phyloP scores from a whole-genome alignment of 2,888 invertebrate genomes.

The Proisotoma minuta region DNA sequence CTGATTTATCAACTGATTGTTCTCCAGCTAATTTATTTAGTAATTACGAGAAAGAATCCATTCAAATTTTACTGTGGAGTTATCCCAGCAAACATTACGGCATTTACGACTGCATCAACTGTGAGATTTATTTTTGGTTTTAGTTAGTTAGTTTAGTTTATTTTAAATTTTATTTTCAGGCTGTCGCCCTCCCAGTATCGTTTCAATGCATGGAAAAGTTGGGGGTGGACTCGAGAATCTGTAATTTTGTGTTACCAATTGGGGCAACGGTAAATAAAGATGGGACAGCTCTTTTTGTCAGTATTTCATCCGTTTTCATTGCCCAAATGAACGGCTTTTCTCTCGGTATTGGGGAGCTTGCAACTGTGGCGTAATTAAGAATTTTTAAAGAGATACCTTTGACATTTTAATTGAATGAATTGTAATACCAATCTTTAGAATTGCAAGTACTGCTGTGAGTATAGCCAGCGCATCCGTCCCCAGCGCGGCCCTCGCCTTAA shows the following conservation, averaged over 20 bases:
- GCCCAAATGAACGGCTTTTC: slow-evolving; percentile 80
- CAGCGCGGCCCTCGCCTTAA: slow-evolving; percentile 75
- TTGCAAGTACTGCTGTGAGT: slow-evolving; percentile 79
- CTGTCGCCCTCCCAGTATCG: slow-evolving; percentile 83
- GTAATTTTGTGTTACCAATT: slow-evolving; percentile 64
- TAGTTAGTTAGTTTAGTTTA: background rate
- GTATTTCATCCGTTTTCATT: slow-evolving; percentile 79
- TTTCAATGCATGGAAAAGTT: slow-evolving; percentile 81
- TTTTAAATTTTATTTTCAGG: slow-evolving; percentile 54
- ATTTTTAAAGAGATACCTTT: background rate
- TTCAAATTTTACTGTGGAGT: slow-evolving; percentile 79
- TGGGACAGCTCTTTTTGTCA: slow-evolving; percentile 81
- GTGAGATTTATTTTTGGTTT: slow-evolving; percentile 49
- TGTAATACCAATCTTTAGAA: slow-evolving; percentile 55
- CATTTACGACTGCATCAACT: slow-evolving; percentile 87
- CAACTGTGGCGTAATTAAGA: slow-evolving; percentile 71
- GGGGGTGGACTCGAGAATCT: slow-evolving; percentile 72
- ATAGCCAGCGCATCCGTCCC: slow-evolving; percentile 84
- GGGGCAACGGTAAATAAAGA: slow-evolving; percentile 60
- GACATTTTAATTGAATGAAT: background rate
- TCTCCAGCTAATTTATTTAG: slow-evolving; percentile 77
- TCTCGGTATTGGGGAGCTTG: slow-evolving; percentile 74
- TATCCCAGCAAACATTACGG: slow-evolving; percentile 77
- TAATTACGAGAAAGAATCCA: slow-evolving; percentile 75
- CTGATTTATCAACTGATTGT: slow-evolving; percentile 76